Evolutionary conservation across 2,113 vertebrate genomes (phyloP), one percentile per base, ranked within the genome.

Genomic region (Chrysochloris asiatica): DNA sequence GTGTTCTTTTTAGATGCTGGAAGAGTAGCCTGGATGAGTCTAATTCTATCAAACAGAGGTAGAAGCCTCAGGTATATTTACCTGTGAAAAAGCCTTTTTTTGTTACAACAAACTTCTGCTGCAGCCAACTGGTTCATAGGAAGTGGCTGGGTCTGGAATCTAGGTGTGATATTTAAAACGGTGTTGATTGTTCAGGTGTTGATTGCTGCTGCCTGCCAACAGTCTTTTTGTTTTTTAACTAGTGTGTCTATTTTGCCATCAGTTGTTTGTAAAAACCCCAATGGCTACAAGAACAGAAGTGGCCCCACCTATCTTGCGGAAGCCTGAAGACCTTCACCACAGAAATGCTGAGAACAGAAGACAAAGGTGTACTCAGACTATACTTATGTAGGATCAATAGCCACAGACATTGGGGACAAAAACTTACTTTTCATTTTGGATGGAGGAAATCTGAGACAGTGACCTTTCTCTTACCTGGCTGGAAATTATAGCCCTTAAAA

Each of bases 91-190:
- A 56, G 52, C 12, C 77, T 36, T 83, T 36, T 83, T 61, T 71
- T 54, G 28, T 93, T 89, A 73, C 83, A 84, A 86, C 63, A 75
- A 36, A 84, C 28, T n/a, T 38, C 67, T 65, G 45, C 65, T 6
- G 3, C 47, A 50, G 90, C 43, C 82, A 82, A 33, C 19, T 33
- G 13, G 4, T 0, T 50, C 13, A 6, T 30, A 10, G 1, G 8
- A 50, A 48, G 78, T 1, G 3, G 19, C 56, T 9, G 47, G 43
- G n/a, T 79, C 82, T 56, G 50, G 65, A 65, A 61, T 80, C 36
- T 45, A 48, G 76, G 83, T 89, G 67, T 77, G 71, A 50, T 61
- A n/a, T 91, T 77, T 56, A 38, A 79, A 79, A 83, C 73, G 6
- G 0, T 13, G n/a, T n/a, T n/a, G n/a, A 8, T 21, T 13, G 24